phyloP scores from a whole-genome alignment of 2,797 vertebrate species.

The Tauraco hartlaubi region DNA sequence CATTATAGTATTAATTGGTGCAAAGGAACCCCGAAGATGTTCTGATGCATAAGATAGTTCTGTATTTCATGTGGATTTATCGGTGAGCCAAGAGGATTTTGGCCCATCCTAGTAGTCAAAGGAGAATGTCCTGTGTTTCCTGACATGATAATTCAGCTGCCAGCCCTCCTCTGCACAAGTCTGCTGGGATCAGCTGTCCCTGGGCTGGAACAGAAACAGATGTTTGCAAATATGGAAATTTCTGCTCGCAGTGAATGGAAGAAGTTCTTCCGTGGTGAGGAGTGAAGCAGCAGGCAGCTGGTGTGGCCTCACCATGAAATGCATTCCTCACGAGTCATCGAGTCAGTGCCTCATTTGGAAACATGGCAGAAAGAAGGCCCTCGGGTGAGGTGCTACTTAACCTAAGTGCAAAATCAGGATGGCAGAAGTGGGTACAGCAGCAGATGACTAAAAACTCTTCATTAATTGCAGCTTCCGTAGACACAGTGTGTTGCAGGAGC shows the following conservation, averaged over 20 bases:
- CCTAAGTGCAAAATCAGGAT: neutral
- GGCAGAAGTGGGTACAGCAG: neutral
- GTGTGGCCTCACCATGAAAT: neutral
- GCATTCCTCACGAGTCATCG: rapidly evolving
- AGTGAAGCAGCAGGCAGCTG: neutral
- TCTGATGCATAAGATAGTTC: rapidly evolving
- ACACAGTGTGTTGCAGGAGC: neutral
- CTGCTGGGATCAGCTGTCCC: neutral
- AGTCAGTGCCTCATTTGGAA: neutral
- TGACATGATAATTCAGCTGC: neutral
- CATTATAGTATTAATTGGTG: neutral
- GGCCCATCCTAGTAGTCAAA: neutral
- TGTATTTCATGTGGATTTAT: neutral
- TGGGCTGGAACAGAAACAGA: neutral
- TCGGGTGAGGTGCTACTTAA: neutral
- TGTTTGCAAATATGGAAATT: neutral
- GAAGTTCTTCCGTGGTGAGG: neutral
- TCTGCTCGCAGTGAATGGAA: rapidly evolving
- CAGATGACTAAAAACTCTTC: neutral
- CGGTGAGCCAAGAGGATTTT: neutral
- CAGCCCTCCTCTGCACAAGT: neutral
- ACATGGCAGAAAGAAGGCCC: neutral
- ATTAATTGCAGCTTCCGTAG: neutral
- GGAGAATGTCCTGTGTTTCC: neutral
- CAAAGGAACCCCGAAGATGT: neutral